Conservation (phyloP, 2,113 vertebrate genomes). For the Myodes glareolus region DNA sequence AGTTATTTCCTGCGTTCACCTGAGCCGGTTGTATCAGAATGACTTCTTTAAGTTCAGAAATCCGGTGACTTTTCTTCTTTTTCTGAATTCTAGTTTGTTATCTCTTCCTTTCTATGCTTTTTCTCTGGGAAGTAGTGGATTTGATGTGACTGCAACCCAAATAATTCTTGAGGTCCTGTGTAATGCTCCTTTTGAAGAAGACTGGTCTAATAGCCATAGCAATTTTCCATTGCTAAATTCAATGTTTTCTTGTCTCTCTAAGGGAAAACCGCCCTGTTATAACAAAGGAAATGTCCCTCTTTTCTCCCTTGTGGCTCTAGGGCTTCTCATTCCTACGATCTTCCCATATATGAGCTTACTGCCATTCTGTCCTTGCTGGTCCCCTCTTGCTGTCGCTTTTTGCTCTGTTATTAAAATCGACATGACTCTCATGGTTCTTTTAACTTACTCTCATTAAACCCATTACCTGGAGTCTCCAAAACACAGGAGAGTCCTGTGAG, state of each 20-base stretch:
- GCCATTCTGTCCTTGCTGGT: background rate
- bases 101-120: background rate
- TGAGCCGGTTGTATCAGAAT: background rate
- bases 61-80: background rate
- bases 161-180: background rate
- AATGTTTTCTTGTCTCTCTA: background rate
- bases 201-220: background rate
- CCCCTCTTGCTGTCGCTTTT: background rate
- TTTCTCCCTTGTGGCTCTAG: background rate
- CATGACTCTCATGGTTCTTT: background rate
- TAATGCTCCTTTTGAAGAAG: background rate
- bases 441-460: background rate
- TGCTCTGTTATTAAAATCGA: background rate
- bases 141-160: background rate
- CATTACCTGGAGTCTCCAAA: background rate
- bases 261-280: background rate
- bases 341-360: background rate
- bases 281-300: background rate
- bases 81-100: background rate
- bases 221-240: background rate
- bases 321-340: too few species aligned
- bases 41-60: background rate
- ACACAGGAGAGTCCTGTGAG: background rate
- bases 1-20: fast-evolving
- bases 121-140: background rate